A percentile compares a stretch with the other conserved stretches of the same genome.
Evolutionary conservation across 2,797 vertebrate species (phyloP).

Genomic region (Megaceryle alcyon): DNA sequence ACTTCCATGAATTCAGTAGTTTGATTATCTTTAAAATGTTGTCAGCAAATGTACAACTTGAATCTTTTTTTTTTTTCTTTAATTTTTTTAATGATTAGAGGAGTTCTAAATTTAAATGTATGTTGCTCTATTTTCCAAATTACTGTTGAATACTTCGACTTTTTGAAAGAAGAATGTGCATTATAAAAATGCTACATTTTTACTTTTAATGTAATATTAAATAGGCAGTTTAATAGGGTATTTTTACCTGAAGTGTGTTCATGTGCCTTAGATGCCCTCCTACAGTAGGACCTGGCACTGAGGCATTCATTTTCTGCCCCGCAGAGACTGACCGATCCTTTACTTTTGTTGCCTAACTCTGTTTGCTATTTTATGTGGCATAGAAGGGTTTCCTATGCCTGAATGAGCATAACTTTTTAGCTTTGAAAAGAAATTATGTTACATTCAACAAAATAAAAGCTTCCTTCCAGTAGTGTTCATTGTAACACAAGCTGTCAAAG

Average conservation of each 20-base stretch:
- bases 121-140: not conserved
- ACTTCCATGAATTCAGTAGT: not conserved
- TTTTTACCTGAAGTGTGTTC: not conserved
- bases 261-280: not conserved
- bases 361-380: not conserved
- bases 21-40: not conserved
- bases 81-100: not conserved
- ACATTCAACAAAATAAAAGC: conserved; percentile 26
- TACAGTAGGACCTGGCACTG: not conserved
- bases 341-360: not conserved
- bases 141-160: not conserved
- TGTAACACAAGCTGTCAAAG: not conserved
- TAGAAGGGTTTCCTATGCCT: not conserved
- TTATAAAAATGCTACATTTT: not conserved
- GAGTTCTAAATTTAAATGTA: not conserved
- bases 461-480: conserved; percentile 1
- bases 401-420: not conserved
- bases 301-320: not conserved
- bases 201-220: not conserved
- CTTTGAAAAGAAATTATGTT: not conserved
- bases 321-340: not conserved
- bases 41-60: not conserved
- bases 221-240: not conserved
- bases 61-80: not conserved
- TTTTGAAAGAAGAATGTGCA: not conserved